Base-by-base conservation (phyloP, 1,140 invertebrate genomes). In the Drosophila navojoa region DNA sequence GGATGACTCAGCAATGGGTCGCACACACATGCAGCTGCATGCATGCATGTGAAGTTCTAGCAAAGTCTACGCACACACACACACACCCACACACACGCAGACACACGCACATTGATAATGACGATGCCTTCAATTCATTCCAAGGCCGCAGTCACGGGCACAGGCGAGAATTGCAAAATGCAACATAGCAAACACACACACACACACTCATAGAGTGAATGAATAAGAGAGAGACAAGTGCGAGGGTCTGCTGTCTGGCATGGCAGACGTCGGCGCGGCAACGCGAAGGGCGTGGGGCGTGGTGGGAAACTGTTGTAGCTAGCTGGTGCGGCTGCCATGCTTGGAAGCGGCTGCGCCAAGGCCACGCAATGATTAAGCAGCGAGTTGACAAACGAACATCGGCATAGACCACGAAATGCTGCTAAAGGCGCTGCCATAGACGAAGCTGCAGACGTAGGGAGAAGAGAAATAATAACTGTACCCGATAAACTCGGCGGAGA, bases 311-410 rank as follows among this genome's bases (percentile, higher is more conserved):
- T 7, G 32, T 32, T 35, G 25, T 25, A 50, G 52, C 47, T 72
- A 53, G 70, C 62, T 52, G 54, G 25, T 52, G 59, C 44, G 38
- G 10, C 22, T 61, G 45, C 25, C 75, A 60, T 91, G 89, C 89
- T 91, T 75, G 81, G 89, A 91, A 91, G 86, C 81, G 71, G 76
- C 82, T 79, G 85, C 63, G 74, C 61, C 86, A 90, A 90, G 86
- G 80, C 76, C 89, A 89, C 32, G 16, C 11, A 32, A 27, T 15
- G 35, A 81, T 45, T 53, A 45, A 38, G 35, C 54, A 40, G 57
- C 57, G 66, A 32, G 25, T 25, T 40, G 45, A 71, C 61, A 81
- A 63, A 71, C 27, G 38, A 10, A 58, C 27, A 25, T 40, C 52
- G 50, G 7, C 50, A 61, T 2, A 40, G 47, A 38, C 66, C 25